Conservation (phyloP, 2,888 invertebrate genomes). For the Cynaeus angustus region DNA sequence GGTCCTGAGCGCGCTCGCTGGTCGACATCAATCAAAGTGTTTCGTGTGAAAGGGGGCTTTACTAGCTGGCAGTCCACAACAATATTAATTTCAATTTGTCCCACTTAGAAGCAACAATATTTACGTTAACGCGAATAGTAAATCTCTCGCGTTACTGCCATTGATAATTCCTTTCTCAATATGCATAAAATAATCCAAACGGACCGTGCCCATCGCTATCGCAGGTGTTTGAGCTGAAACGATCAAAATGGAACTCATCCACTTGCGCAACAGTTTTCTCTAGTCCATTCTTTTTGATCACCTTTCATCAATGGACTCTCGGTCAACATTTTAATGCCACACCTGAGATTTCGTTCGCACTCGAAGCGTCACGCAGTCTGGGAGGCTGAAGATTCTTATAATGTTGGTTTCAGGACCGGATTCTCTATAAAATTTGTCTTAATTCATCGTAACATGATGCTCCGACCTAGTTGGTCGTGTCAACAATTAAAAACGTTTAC, state of each 20-base stretch:
- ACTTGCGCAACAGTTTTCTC: constrained; percentile 37
- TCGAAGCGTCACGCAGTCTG: constrained; percentile 49
- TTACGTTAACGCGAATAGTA: constrained; percentile 32
- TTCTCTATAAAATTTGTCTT: constrained; percentile 2
- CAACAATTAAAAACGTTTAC: constrained; percentile 43
- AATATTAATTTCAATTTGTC: constrained; percentile 43
- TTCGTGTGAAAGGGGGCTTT: constrained; percentile 38
- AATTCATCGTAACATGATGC: neutral
- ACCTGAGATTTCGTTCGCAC: constrained; percentile 43
- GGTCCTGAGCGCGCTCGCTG: no score
- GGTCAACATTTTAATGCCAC: constrained; percentile 43
- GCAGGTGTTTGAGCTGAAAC: constrained; percentile 22
- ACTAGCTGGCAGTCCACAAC: constrained; percentile 11
- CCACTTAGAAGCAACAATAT: constrained; percentile 37
- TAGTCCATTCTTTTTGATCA: constrained; percentile 33
- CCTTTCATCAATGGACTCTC: constrained; percentile 48
- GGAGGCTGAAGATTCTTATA: constrained; percentile 24
- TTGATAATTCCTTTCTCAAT: constrained; percentile 39
- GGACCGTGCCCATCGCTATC: constrained; percentile 2
- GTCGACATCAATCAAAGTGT: no score
- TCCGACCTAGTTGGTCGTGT: constrained; percentile 36
- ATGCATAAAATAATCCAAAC: constrained; percentile 11
- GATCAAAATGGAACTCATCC: constrained; percentile 24
- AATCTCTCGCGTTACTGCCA: constrained; percentile 35
- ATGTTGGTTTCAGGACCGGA: constrained; percentile 31